Conservation (phyloP, 2,797 vertebrate genomes). For the Hoplostethus atlanticus region DNA sequence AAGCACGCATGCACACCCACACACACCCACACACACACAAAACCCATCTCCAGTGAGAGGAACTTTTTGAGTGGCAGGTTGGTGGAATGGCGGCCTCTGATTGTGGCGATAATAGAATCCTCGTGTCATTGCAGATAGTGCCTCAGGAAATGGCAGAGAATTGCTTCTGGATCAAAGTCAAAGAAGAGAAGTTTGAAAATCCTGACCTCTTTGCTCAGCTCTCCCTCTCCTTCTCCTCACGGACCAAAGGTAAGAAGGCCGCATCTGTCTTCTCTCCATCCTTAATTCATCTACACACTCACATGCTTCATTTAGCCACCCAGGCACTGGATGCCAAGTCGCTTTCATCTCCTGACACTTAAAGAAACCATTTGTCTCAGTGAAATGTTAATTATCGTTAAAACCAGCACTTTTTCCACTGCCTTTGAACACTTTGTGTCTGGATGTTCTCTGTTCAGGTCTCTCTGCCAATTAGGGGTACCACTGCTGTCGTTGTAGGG, state of each 20-base stretch:
- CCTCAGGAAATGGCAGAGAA: slow-evolving; percentile 96
- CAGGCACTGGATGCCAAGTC: slow-evolving; percentile 42
- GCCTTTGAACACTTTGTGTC: slow-evolving; percentile 45
- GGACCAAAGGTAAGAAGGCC: slow-evolving; percentile 91
- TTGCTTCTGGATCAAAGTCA: slow-evolving; percentile 98
- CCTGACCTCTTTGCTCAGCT: slow-evolving; percentile 94
- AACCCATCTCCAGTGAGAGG: slow-evolving; percentile 66
- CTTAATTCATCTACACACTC: slow-evolving; percentile 73
- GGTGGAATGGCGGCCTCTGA: slow-evolving; percentile 71
- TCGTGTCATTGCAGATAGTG: slow-evolving; percentile 91
- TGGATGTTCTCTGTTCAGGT: slow-evolving; percentile 53
- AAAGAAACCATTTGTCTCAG: slow-evolving; percentile 63
- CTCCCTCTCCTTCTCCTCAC: slow-evolving; percentile 92
- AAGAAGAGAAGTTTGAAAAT: slow-evolving; percentile 95
- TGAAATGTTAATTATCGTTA: slow-evolving; percentile 79
- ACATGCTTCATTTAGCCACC: slow-evolving; percentile 66
- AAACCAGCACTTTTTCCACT: slow-evolving; percentile 47
- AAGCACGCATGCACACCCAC: slow-evolving; percentile 36
- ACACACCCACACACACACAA: slow-evolving; percentile 39
- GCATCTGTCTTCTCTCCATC: slow-evolving; percentile 52
- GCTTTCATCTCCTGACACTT: slow-evolving; percentile 75
- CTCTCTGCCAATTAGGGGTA: slow-evolving; percentile 71
- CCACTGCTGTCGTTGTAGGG: slow-evolving; percentile 37
- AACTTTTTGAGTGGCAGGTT: slow-evolving; percentile 80
- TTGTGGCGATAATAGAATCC: slow-evolving; percentile 82